A percentile compares a stretch with the other conserved stretches of the same genome.
These are phyloP conservation scores for Danaus chrysippus DNA, from an alignment of 2,888 invertebrate species.

Conservation along the genomic window DNA sequence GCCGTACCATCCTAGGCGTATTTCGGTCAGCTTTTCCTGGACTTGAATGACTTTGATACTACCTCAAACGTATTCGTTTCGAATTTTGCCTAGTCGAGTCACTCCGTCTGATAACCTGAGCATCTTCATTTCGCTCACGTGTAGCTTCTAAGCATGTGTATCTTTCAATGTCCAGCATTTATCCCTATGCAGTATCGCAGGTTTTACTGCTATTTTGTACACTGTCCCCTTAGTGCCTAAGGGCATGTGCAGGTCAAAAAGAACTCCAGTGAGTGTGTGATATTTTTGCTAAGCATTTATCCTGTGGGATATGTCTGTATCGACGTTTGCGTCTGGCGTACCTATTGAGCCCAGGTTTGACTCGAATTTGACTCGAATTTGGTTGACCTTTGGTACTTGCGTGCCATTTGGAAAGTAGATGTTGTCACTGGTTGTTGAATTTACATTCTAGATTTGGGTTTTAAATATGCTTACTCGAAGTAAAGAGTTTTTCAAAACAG, in stretches of 20 bases:
- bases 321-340: constrained; percentile 1
- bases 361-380: background rate
- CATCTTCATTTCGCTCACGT: background rate
- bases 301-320: constrained; percentile 6
- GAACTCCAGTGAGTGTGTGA: constrained; percentile 10
- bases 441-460: too few species aligned
- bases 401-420: background rate
- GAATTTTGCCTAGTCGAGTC: too few species aligned
- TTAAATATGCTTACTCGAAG: too few species aligned
- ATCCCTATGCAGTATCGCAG: constrained; percentile 2
- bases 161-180: constrained; percentile 8
- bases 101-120: too few species aligned
- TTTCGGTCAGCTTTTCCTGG: too few species aligned
- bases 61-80: too few species aligned
- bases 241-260: constrained; percentile 10
- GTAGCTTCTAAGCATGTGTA: constrained; percentile 2
- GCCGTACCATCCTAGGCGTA: too few species aligned
- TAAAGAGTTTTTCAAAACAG: too few species aligned
- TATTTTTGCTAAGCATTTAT: constrained; percentile 11
- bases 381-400: background rate
- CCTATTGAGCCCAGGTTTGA: constrained; percentile 7
- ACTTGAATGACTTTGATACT: too few species aligned
- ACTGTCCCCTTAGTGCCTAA: constrained; percentile 11
- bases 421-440: too few species aligned
- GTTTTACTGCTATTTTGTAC: constrained; percentile 7